Conservation (phyloP, 2,888 invertebrate species). For the Pteria penguin region DNA sequence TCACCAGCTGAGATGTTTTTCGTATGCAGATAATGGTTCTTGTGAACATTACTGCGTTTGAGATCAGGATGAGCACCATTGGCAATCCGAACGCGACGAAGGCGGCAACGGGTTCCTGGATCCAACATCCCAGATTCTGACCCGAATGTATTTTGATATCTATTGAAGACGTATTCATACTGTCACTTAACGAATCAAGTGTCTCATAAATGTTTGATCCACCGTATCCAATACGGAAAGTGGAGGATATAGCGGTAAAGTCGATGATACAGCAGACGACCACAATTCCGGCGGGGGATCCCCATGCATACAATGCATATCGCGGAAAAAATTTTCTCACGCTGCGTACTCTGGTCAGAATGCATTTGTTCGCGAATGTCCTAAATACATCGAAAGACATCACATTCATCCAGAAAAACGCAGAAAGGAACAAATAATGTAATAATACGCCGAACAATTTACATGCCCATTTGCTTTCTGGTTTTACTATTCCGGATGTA, state of each 20-base stretch:
- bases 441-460: conserved; percentile 83
- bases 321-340: conserved; percentile 64
- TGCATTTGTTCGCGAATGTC: conserved; percentile 80
- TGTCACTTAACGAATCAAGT: not conserved
- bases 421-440: conserved; percentile 85
- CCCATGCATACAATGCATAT: conserved; percentile 85
- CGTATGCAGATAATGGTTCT: conserved; percentile 69
- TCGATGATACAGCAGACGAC: conserved; percentile 73
- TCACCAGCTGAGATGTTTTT: conserved; percentile 57
- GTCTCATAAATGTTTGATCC: conserved; percentile 17
- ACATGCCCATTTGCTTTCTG: conserved; percentile 76
- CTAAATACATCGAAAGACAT: conserved; percentile 83
- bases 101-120: conserved; percentile 68
- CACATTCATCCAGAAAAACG: conserved; percentile 86
- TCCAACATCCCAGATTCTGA: conserved; percentile 69
- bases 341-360: conserved; percentile 58
- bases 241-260: conserved; percentile 53
- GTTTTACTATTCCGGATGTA: conserved; percentile 49
- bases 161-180: conserved; percentile 4
- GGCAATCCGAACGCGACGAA: conserved; percentile 70
- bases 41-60: conserved; percentile 67
- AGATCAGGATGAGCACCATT: conserved; percentile 65
- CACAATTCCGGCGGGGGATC: conserved; percentile 83
- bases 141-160: not conserved
- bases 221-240: conserved; percentile 64